These are phyloP conservation scores for Crotalus viridis DNA, from an alignment of 2,113 vertebrate genomes.

Conservation along the genomic window DNA sequence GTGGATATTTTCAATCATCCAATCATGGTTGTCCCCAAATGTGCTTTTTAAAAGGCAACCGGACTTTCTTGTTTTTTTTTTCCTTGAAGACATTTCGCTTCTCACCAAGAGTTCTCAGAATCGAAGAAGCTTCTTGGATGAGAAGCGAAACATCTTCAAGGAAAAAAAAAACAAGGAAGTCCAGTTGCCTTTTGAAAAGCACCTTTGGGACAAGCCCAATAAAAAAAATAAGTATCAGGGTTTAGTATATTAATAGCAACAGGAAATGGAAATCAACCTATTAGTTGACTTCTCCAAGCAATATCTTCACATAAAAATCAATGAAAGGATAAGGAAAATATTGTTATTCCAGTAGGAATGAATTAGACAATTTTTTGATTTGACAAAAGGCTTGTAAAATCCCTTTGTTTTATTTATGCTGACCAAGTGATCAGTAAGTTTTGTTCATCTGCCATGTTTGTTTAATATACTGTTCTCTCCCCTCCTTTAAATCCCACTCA, in stretches of 20 bases:
- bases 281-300: not conserved
- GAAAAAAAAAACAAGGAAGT: too few species aligned
- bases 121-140: too few species aligned
- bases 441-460: not conserved
- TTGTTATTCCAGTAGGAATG: not conserved
- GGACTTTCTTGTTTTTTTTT: too few species aligned
- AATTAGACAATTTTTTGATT: not conserved
- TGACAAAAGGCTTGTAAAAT: not conserved
- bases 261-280: not conserved
- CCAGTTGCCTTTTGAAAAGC: too few species aligned
- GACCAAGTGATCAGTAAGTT: not conserved
- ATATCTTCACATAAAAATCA: not conserved
- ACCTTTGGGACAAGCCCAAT: too few species aligned
- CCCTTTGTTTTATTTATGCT: not conserved
- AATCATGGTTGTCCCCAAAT: too few species aligned
- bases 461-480: constrained; percentile 44
- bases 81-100: too few species aligned
- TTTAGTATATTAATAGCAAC: not conserved
- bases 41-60: too few species aligned
- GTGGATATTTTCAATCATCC: too few species aligned
- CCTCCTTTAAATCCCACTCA: constrained; percentile 23
- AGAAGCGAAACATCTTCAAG: too few species aligned
- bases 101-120: too few species aligned
- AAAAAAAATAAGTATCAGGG: not conserved
- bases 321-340: not conserved